phyloP scores from a whole-genome alignment of 2,113 vertebrate species.

The Xyrauchen texanus region DNA sequence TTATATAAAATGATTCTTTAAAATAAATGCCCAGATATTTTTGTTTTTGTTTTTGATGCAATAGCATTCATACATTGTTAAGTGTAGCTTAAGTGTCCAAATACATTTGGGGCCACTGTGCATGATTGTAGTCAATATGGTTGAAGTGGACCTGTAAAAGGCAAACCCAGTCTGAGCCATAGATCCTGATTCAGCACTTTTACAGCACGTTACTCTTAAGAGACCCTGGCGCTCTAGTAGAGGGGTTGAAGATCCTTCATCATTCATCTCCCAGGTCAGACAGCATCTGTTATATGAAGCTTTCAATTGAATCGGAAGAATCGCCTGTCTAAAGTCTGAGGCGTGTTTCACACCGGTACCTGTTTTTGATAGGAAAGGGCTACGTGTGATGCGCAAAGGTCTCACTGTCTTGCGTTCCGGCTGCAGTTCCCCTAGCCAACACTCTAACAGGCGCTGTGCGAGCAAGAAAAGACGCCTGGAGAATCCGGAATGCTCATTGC shows the following conservation, averaged over 20 bases:
- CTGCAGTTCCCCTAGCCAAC: slow-evolving; percentile 44
- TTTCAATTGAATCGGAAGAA: background rate
- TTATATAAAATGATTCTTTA: no score
- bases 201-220: background rate
- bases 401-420: slow-evolving; percentile 27
- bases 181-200: slow-evolving; percentile 31
- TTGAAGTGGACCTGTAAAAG: slow-evolving; percentile 1
- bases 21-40: no score
- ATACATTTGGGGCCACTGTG: background rate
- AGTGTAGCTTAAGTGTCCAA: background rate
- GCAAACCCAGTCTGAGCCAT: slow-evolving; percentile 4
- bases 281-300: background rate
- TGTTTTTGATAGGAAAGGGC: slow-evolving; percentile 36
- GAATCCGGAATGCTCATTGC: slow-evolving; percentile 32
- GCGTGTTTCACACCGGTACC: slow-evolving; percentile 7
- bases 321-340: background rate
- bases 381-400: slow-evolving; percentile 24
- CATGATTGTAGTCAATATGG: background rate
- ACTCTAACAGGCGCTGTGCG: slow-evolving; percentile 31
- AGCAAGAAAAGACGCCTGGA: slow-evolving; percentile 41
- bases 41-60: background rate
- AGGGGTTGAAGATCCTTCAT: background rate
- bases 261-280: background rate
- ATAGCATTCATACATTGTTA: background rate
- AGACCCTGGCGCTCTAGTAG: background rate